Evolutionary conservation across 2,113 vertebrate species (phyloP).

Genomic region (Gallinago undulata): DNA sequence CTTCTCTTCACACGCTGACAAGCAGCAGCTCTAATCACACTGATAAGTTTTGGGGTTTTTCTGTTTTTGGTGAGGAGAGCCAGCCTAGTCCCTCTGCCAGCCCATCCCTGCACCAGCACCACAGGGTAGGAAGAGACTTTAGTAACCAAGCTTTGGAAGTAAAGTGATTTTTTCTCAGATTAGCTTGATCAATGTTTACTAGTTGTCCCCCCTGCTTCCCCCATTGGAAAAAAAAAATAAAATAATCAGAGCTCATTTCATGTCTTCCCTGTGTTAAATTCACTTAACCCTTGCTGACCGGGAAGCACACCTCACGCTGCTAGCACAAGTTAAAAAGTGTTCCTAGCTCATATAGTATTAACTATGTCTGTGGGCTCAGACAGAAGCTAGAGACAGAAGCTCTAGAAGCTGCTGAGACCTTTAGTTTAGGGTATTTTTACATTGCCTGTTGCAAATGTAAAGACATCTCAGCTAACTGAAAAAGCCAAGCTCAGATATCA

Average conservation of each 20-base stretch:
- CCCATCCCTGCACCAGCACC: background rate
- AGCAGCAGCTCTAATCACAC: conserved; percentile 22
- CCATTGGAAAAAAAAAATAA: background rate
- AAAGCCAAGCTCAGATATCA: background rate
- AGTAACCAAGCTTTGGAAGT: background rate
- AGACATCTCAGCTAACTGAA: background rate
- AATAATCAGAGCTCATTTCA: background rate
- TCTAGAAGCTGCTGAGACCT: background rate
- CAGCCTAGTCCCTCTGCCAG: background rate
- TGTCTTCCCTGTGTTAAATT: background rate
- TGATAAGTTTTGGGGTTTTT: background rate
- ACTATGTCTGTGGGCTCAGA: background rate
- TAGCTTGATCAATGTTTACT: background rate
- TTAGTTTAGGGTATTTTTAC: background rate
- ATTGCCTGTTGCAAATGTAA: background rate
- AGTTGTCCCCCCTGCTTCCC: background rate
- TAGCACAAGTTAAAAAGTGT: background rate
- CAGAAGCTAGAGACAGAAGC: background rate
- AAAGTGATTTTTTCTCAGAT: background rate
- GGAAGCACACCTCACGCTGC: background rate
- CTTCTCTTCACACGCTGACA: conserved; percentile 14
- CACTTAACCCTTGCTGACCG: background rate
- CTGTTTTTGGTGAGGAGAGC: background rate
- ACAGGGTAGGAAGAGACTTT: background rate
- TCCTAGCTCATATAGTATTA: background rate